A percentile compares a stretch with the other conserved stretches of the same genome.
phyloP scores from a whole-genome alignment of 2,888 invertebrate species.

The Drosophila anomelani region DNA sequence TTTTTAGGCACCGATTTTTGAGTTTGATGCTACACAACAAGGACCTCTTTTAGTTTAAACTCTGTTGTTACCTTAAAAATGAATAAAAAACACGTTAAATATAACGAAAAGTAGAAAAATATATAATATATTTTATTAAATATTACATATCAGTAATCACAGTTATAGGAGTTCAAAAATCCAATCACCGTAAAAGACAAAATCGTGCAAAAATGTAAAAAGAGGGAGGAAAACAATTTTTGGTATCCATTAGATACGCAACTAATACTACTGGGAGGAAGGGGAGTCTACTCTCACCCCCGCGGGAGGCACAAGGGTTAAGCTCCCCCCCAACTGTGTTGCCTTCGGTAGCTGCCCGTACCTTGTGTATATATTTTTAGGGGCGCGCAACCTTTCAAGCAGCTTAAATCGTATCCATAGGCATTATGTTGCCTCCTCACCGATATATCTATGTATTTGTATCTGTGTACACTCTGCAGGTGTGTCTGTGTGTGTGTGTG shows the following conservation, averaged over 20 bases:
- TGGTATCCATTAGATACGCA: constrained; percentile 77
- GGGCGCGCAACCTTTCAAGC: constrained; percentile 69
- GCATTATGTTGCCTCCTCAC: constrained; percentile 31
- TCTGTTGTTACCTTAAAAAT: neutral
- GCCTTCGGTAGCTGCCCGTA: neutral
- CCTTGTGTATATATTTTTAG: constrained; percentile 74
- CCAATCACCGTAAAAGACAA: constrained; percentile 16
- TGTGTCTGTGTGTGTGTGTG: constrained; percentile 20
- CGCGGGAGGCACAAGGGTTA: constrained; percentile 36
- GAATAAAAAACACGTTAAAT: neutral
- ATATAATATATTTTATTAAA: neutral
- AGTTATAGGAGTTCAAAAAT: constrained; percentile 20
- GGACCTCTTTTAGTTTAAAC: neutral
- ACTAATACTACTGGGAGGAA: constrained; percentile 49
- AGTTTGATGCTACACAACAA: too few relatives aligned
- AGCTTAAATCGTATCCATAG: constrained; percentile 72
- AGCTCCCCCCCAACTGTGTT: constrained; percentile 11
- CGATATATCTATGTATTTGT: constrained; percentile 22
- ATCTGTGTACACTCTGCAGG: constrained; percentile 4
- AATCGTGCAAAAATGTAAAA: neutral
- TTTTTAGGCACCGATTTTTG: too few relatives aligned
- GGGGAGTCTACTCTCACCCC: constrained; percentile 11
- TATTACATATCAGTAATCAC: neutral
- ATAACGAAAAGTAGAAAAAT: too few relatives aligned
- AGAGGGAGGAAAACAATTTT: constrained; percentile 44